phyloP scores from a whole-genome alignment of 2,113 vertebrate genomes.

The Myiopsitta monachus region DNA sequence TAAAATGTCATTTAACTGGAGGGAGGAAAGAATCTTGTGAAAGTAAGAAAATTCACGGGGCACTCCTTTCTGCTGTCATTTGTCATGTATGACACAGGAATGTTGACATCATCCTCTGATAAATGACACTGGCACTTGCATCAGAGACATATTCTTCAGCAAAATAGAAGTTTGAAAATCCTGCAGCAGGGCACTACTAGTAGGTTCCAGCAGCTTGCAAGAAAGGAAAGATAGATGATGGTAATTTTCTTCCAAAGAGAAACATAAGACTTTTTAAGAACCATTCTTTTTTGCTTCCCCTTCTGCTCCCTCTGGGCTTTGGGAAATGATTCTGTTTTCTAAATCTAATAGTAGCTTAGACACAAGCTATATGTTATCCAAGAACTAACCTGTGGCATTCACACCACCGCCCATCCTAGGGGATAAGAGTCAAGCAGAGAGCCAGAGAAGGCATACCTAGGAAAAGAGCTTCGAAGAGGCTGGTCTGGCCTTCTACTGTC shows the following conservation, averaged over 20 bases:
- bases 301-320: constrained; percentile 60
- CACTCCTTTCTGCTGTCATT: constrained; percentile 61
- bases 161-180: constrained; percentile 55
- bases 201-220: constrained; percentile 51
- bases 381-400: constrained; percentile 30
- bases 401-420: neutral
- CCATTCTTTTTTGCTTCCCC: constrained; percentile 47
- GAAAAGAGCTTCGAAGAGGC: neutral
- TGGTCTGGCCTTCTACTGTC: neutral
- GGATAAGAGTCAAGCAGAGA: neutral
- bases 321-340: constrained; percentile 64
- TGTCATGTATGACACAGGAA: constrained; percentile 69
- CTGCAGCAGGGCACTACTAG: constrained; percentile 59
- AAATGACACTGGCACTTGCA: constrained; percentile 70
- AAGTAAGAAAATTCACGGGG: constrained; percentile 36
- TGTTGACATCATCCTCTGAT: constrained; percentile 66
- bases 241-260: constrained; percentile 65
- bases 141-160: constrained; percentile 55
- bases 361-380: constrained; percentile 57
- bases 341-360: constrained; percentile 50
- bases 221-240: constrained; percentile 65
- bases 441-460: neutral
- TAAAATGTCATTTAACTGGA: constrained; percentile 43
- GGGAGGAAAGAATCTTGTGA: constrained; percentile 30
- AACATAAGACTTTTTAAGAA: constrained; percentile 63